Evolutionary conservation across 92 coral and sea anemone species (phyloP), one percentile per base, ranked within the genome.

Genomic region (Epizoanthus rinbou): DNA sequence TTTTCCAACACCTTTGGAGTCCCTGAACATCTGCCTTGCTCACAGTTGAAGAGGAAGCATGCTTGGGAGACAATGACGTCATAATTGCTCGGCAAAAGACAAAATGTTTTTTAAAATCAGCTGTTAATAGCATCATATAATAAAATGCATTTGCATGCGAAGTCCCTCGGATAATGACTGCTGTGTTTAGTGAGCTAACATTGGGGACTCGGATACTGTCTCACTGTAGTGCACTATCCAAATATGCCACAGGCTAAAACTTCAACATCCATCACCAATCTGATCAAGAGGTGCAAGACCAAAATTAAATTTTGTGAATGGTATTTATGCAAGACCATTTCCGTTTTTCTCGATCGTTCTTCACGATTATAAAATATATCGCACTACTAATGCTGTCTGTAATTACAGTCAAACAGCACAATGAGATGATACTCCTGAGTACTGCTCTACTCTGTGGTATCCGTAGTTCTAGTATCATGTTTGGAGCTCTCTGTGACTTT

Each of bases 251-350:
- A 18, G 54, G 18, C 17, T 6, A 31, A 11, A 3, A 19, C 69
- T 19, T 76, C 39, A 65, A 14, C 16, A 57, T 33, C 65, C 23
- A 43, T 39, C 54, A 58, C 52, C 18, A 59, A 41, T 37, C 11
- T 37, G 69, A 35, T 76, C 68, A 28, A 28, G 33, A 59, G 57
- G 22, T 39, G 60, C n/a, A 68, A n/a, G 56, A 76, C 69, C 82
- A 65, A 67, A 33, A 28, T 67, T 15, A 37, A 19, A 67, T 39
- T 78, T 59, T 59, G 24, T 59, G 24, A 41, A 31, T 60, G 82
- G 37, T 35, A 78, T 10, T 24, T 22, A 63, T 8, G 57, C 80
- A 31, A 41, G 57, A 16, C 54, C 15, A 2, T 50, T 50, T 13
- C 14, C 3, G 15, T n/a, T 24, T 39, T 39, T 65, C 39, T 54